Base-by-base conservation (phyloP, 92 coral and sea anemone genomes). In the Parazoanthus swiftii region DNA sequence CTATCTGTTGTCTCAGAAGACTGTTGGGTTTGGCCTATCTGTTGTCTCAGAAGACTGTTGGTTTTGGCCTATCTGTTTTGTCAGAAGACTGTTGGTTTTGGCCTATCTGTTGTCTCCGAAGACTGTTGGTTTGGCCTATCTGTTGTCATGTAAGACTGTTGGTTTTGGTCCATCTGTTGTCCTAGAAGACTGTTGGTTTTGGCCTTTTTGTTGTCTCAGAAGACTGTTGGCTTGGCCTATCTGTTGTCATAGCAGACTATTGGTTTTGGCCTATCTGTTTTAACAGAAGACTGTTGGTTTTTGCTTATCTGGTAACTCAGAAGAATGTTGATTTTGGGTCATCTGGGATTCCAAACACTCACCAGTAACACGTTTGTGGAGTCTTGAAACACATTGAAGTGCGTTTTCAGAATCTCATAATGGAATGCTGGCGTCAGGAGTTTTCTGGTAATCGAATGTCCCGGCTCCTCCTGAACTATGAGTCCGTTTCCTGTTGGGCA, bases 401-500 rank as follows among this genome's bases (percentile, higher is more conserved):
- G 93, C 7, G 90, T 82, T 48, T 88, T 81, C 59, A 92, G 79
- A 44, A 83, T 89, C 80, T 94, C 89, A 42, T 87, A 88, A 76
- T 92, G 95, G 81, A 95, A 95, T 18, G 98, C 95, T 9, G 98
- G 96, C 4, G 97, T 95, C 44, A 95, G 81, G 33, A 95, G 95
- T 48, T 91, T 94, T 38, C 98, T 86, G 36, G 97, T 92, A 42
- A 84, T 71, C 71, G 89, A 86, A 93, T 95, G 93, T 88, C 86
- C 84, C 23, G 35, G 86, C 42, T 95, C 97, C 66, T 91, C 89
- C 86, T 94, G 97, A 26, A 94, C 76, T 74, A 92, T 92, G 36
- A 94, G 92, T 46, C 95, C 94, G 48, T 92, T 80, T 9, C 97
- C 97, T 94, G 77, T 44, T 6, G 16, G 36, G 81, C 43, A 81